These are phyloP conservation scores for Tholera decimalis DNA, from an alignment of 2,888 invertebrate species.

Conservation along the genomic window DNA sequence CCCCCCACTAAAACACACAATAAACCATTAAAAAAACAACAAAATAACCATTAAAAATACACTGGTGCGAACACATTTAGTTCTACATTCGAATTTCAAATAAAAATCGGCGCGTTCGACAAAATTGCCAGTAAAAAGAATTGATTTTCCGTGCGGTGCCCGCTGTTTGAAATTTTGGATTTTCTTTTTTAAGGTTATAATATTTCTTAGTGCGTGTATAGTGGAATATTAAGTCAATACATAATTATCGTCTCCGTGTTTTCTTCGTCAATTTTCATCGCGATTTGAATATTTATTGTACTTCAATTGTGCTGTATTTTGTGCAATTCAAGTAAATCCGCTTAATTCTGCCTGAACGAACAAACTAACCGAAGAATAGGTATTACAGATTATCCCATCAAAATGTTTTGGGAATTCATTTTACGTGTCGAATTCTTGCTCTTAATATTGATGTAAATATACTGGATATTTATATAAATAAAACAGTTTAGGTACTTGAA, in stretches of 20 bases:
- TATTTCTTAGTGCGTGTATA: constrained; percentile 1
- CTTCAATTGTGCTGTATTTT: not conserved
- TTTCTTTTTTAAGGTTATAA: constrained; percentile 39
- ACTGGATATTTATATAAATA: not conserved
- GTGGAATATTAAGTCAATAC: not conserved
- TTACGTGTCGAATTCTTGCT: not conserved
- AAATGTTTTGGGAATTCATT: not conserved
- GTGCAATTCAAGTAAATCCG: not conserved
- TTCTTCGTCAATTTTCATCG: not conserved
- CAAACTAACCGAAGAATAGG: not conserved
- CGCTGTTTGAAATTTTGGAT: constrained; percentile 68
- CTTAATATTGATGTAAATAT: not conserved
- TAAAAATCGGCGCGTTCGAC: constrained; percentile 53
- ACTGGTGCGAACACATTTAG: constrained; percentile 56
- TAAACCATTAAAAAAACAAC: constrained; percentile 27
- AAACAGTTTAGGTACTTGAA: not conserved
- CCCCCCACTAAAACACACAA: constrained; percentile 32
- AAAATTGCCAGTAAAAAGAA: constrained; percentile 73
- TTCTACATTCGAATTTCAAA: constrained; percentile 27
- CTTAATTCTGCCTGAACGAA: too few relatives aligned
- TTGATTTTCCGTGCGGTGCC: constrained; percentile 80
- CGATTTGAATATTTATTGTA: too few relatives aligned
- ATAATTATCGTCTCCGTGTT: not conserved
- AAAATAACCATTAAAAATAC: constrained; percentile 50
- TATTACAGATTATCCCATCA: not conserved